Conservation (phyloP, 2,797 vertebrate genomes). For the Myoxocephalus aenaeus region DNA sequence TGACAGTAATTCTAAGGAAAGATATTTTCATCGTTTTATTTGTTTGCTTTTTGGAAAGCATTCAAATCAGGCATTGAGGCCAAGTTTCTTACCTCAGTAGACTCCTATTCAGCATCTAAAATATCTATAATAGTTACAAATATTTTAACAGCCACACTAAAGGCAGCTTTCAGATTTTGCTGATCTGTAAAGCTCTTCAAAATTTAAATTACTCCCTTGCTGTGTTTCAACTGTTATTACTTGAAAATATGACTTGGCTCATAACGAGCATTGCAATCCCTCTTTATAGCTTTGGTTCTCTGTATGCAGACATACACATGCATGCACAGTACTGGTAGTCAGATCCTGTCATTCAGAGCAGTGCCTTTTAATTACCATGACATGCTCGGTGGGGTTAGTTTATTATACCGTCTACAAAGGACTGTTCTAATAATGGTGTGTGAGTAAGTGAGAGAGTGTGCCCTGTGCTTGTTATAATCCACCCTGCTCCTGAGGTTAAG, state of each 20-base stretch:
- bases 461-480: background rate
- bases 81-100: constrained; percentile 34
- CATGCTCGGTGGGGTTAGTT: constrained; percentile 42
- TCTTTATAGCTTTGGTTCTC: constrained; percentile 2
- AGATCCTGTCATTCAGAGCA: constrained; percentile 30
- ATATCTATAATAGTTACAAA: too few species aligned
- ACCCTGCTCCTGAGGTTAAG: background rate
- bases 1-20: background rate
- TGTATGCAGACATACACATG: background rate
- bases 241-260: constrained; percentile 8
- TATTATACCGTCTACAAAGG: constrained; percentile 41
- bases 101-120: constrained; percentile 35
- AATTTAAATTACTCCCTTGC: constrained; percentile 3
- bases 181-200: constrained; percentile 17
- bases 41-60: constrained; percentile 37
- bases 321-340: constrained; percentile 7
- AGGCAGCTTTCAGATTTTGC: constrained; percentile 25
- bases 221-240: constrained; percentile 1
- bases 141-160: constrained; percentile 38
- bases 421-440: constrained; percentile 32
- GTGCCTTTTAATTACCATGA: constrained; percentile 48
- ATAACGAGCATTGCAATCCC: background rate
- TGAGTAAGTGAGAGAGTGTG: constrained; percentile 19
- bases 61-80: constrained; percentile 17
- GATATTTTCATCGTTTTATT: constrained; percentile 33